Conservation (phyloP, 2,113 vertebrate species). For the Crypturellus undulatus region DNA sequence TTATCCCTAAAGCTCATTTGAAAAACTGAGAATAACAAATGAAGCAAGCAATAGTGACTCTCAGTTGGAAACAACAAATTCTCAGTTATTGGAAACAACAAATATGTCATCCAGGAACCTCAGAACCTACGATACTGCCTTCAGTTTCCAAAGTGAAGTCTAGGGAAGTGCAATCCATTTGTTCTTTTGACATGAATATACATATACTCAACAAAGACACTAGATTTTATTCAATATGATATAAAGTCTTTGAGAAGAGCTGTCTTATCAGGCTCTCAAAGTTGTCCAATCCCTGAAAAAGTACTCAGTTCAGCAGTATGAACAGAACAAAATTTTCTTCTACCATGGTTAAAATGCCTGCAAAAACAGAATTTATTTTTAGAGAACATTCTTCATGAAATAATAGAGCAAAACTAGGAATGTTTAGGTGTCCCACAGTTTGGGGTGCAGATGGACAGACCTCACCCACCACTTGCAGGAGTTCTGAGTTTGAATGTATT, state of each 20-base stretch:
- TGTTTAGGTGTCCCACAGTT: not conserved
- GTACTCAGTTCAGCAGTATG: not conserved
- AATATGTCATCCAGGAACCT: not conserved
- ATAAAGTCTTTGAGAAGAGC: not conserved
- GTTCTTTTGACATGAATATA: not conserved
- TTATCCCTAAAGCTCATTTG: not conserved
- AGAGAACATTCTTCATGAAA: not conserved
- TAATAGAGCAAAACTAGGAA: not conserved
- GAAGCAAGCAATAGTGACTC: not conserved
- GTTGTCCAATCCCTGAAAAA: not conserved
- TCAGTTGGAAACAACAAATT: not conserved
- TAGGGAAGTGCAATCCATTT: not conserved
- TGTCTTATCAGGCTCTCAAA: not conserved
- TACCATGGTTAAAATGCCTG: not conserved
- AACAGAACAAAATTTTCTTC: not conserved
- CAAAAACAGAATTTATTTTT: not conserved
- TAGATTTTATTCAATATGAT: not conserved
- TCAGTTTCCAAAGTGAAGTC: not conserved
- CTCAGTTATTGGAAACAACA: not conserved
- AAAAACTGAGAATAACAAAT: not conserved
- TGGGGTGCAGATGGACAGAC: not conserved
- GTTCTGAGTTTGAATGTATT: not conserved
- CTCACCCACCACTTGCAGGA: not conserved
- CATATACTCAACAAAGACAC: not conserved
- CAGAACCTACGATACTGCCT: not conserved